A percentile compares a stretch with the other conserved stretches of the same genome.
These are phyloP conservation scores for Antheraea pernyi DNA, from an alignment of 1,140 invertebrate species.

Conservation along the genomic window DNA sequence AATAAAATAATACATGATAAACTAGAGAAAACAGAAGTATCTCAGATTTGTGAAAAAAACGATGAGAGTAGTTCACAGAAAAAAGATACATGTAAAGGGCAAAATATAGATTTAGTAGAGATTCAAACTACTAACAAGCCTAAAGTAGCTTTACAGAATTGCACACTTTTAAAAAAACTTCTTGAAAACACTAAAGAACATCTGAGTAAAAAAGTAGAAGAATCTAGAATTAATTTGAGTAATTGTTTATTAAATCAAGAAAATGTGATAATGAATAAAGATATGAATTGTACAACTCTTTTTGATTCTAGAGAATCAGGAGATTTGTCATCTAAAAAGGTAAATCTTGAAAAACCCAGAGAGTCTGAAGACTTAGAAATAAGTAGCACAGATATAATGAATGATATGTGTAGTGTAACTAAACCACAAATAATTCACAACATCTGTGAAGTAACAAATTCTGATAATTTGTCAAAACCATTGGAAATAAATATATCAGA, in stretches of 20 bases:
- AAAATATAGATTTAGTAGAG: not conserved
- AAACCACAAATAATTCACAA: constrained; percentile 47
- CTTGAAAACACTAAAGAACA: constrained; percentile 54
- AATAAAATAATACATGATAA: constrained; percentile 2
- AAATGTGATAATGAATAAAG: constrained; percentile 1
- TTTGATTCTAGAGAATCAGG: constrained; percentile 17
- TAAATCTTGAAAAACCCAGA: constrained; percentile 12
- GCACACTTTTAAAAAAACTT: constrained; percentile 66
- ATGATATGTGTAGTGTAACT: constrained; percentile 23
- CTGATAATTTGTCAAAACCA: constrained; percentile 64
- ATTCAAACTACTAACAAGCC: not conserved
- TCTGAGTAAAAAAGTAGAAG: constrained; percentile 36
- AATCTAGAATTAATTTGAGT: constrained; percentile 17
- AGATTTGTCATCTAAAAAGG: not conserved
- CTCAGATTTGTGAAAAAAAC: constrained; percentile 13
- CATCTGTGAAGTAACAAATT: constrained; percentile 44
- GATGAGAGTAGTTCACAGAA: constrained; percentile 10
- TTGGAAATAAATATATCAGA: constrained; percentile 73
- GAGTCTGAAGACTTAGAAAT: constrained; percentile 19
- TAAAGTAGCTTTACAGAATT: constrained; percentile 44
- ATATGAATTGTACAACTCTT: constrained; percentile 28
- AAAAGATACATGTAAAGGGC: constrained; percentile 11
- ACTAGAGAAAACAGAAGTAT: constrained; percentile 6
- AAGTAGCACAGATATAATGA: constrained; percentile 21
- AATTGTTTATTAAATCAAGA: constrained; percentile 3